Percentiles rank a stretch among this genome's conserved stretches.
Conservation (phyloP, 2,113 vertebrate species). For the Limnothrissa miodon region DNA sequence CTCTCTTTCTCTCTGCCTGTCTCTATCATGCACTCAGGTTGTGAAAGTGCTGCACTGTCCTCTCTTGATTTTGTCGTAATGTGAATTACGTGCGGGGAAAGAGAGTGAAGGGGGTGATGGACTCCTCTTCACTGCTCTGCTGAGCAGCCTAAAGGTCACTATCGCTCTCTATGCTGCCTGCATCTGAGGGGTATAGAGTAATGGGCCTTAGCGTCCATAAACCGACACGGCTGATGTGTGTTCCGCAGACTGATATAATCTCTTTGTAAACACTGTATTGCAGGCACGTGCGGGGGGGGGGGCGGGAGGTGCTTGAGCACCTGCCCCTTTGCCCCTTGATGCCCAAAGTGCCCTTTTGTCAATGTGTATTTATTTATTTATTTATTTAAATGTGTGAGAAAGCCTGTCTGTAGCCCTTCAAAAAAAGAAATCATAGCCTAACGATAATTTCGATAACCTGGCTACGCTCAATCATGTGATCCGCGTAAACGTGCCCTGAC, state of each 20-base stretch:
- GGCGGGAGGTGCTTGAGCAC: no score
- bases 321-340: no score
- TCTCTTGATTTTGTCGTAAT: slow-evolving; percentile 32
- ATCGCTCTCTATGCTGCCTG: slow-evolving; percentile 37
- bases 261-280: slow-evolving; percentile 39
- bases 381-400: no score
- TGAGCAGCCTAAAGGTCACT: slow-evolving; percentile 41
- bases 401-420: no score
- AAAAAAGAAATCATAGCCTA: no score
- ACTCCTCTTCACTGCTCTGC: slow-evolving; percentile 33
- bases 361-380: no score
- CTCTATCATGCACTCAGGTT: neutral
- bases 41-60: neutral
- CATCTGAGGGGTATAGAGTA: slow-evolving; percentile 37
- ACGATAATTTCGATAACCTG: no score
- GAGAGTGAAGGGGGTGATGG: slow-evolving; percentile 33
- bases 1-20: neutral
- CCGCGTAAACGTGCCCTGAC: no score
- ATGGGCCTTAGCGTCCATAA: slow-evolving; percentile 3
- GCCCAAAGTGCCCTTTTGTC: no score
- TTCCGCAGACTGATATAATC: slow-evolving; percentile 28
- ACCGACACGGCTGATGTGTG: slow-evolving; percentile 15
- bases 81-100: slow-evolving; percentile 8
- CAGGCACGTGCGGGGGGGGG: no score
- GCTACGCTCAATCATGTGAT: no score